Evolutionary conservation across 2,113 vertebrate species (phyloP).

Genomic region (zebrafish (Danio rerio)): DNA sequence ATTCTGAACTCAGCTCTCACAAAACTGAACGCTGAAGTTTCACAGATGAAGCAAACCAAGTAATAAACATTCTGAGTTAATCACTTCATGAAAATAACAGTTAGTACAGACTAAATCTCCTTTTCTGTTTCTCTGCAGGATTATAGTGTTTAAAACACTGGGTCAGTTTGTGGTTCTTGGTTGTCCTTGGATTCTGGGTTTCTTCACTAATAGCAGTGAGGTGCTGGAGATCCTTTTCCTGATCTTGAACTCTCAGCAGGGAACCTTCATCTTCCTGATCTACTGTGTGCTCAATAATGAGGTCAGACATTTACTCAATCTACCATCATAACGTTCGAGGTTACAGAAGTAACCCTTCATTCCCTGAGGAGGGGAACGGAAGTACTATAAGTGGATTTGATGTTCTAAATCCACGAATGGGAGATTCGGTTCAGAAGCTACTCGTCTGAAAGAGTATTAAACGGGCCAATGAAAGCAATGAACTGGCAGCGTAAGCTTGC

Average conservation of each 20-base stretch:
- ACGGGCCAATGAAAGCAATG: too few species aligned
- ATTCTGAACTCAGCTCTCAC: slow-evolving; percentile 66
- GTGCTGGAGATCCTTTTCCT: slow-evolving; percentile 38
- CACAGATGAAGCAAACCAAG: slow-evolving; percentile 65
- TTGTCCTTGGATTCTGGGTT: slow-evolving; percentile 62
- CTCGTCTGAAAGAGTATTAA: too few species aligned
- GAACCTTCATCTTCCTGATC: slow-evolving; percentile 53
- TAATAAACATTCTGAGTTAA: slow-evolving; percentile 34
- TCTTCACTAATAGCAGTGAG: slow-evolving; percentile 2
- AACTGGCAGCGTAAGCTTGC: too few species aligned
- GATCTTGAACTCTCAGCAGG: slow-evolving; percentile 51
- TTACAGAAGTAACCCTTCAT: too few species aligned
- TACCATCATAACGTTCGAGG: too few species aligned
- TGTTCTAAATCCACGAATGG: too few species aligned
- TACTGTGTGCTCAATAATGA: slow-evolving; percentile 48
- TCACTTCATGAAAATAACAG: neutral
- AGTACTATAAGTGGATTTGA: too few species aligned
- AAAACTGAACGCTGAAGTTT: slow-evolving; percentile 66
- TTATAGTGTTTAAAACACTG: slow-evolving; percentile 66
- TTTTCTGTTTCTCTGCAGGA: slow-evolving; percentile 48
- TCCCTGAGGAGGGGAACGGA: too few species aligned
- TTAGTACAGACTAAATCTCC: neutral
- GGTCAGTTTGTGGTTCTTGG: slow-evolving; percentile 73
- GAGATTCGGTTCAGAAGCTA: too few species aligned
- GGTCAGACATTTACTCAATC: slow-evolving; percentile 7